Percentiles rank a stretch among this genome's conserved stretches.
Conservation (phyloP, 2,113 vertebrate species). For the Pygoscelis antarcticus region DNA sequence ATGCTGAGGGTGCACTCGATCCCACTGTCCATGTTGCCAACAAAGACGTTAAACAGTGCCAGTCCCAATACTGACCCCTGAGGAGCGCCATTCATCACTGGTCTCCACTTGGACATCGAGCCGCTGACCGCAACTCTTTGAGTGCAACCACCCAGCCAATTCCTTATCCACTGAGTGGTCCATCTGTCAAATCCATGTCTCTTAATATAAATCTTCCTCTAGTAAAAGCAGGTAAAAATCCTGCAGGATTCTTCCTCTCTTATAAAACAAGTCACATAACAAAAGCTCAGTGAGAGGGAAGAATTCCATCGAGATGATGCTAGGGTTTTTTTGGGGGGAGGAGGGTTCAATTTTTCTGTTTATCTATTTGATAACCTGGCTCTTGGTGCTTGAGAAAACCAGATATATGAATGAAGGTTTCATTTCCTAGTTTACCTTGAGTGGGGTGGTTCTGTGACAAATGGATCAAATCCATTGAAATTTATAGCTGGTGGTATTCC, state of each 20-base stretch:
- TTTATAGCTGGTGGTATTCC: neutral
- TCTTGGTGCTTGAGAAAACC: neutral
- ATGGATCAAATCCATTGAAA: neutral
- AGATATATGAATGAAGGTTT: neutral
- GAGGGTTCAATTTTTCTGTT: neutral
- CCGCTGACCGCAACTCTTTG: too few relatives aligned
- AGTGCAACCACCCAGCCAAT: too few relatives aligned
- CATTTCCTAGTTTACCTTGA: neutral
- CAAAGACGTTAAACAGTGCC: too few relatives aligned
- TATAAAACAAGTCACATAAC: neutral
- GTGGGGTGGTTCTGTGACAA: neutral
- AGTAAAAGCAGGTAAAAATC: neutral
- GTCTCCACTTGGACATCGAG: too few relatives aligned
- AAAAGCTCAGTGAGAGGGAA: neutral
- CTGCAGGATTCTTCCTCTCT: neutral
- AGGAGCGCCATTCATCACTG: too few relatives aligned
- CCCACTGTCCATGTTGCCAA: too few relatives aligned
- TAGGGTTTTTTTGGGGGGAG: fast-evolving
- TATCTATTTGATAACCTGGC: neutral
- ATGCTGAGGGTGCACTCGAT: too few relatives aligned
- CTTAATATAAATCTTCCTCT: neutral
- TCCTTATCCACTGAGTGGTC: too few relatives aligned
- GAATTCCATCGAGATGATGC: neutral
- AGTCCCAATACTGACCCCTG: too few relatives aligned
- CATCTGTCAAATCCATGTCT: too few relatives aligned